Evolutionary conservation across 2,888 invertebrate genomes (phyloP).

Genomic region (Malacosoma neustria): DNA sequence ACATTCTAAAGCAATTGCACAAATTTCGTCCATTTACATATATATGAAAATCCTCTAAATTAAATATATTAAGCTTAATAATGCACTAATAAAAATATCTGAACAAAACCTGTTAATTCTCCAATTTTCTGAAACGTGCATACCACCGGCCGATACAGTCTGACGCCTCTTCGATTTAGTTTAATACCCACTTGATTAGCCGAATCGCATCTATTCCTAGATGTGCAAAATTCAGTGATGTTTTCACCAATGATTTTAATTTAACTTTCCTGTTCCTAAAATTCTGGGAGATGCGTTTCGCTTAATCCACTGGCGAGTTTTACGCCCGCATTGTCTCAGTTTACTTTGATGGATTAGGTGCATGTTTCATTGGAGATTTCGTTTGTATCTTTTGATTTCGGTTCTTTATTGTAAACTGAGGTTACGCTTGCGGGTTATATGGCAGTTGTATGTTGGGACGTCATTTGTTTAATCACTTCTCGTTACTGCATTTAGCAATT

Average conservation of each 20-base stretch:
- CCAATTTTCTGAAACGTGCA: slow-evolving; percentile 6
- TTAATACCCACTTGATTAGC: slow-evolving; percentile 52
- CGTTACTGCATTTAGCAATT: no score
- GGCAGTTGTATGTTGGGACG: background rate
- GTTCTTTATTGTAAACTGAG: slow-evolving; percentile 45
- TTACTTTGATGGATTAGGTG: slow-evolving; percentile 33
- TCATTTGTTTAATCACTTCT: background rate
- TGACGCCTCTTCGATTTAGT: slow-evolving; percentile 62
- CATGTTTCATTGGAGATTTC: slow-evolving; percentile 15
- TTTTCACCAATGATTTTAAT: slow-evolving; percentile 67
- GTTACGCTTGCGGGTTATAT: slow-evolving; percentile 18
- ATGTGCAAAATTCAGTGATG: slow-evolving; percentile 67
- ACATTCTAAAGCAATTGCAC: no score
- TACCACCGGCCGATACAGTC: slow-evolving; percentile 17
- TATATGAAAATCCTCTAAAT: no score
- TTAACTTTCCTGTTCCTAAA: slow-evolving; percentile 66
- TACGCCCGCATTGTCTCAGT: slow-evolving; percentile 39
- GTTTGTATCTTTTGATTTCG: slow-evolving; percentile 11
- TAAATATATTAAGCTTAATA: no score
- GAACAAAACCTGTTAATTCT: slow-evolving; percentile 13
- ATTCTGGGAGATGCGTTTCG: slow-evolving; percentile 46
- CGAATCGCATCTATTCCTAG: slow-evolving; percentile 41
- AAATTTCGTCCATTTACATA: no score
- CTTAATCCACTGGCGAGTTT: slow-evolving; percentile 53
- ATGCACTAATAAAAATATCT: background rate